phyloP scores from a whole-genome alignment of 2,113 vertebrate genomes.

The Mastomys natalensis region DNA sequence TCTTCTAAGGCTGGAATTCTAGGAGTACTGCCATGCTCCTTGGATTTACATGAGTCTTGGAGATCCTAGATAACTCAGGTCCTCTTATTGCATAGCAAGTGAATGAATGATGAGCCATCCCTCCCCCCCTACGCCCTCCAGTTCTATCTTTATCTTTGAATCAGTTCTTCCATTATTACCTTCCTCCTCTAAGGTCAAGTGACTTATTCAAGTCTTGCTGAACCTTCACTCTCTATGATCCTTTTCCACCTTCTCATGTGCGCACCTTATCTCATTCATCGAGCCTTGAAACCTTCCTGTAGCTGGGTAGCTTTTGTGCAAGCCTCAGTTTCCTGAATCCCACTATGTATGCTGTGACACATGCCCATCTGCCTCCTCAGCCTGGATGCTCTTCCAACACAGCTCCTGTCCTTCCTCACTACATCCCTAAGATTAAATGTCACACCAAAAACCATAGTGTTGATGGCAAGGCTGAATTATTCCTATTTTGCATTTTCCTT shows the following conservation, averaged over 20 bases:
- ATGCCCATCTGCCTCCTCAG: accelerated
- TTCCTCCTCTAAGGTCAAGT: not conserved
- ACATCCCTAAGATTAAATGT: no score
- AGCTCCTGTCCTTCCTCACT: not conserved
- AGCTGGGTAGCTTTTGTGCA: no score
- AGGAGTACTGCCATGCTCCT: not conserved
- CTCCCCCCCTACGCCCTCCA: no score
- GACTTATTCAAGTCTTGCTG: accelerated
- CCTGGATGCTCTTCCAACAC: not conserved
- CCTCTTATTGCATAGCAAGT: not conserved
- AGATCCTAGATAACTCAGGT: not conserved
- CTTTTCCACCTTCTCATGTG: not conserved
- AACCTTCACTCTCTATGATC: not conserved
- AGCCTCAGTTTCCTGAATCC: not conserved
- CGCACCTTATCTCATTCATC: not conserved
- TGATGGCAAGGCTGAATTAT: accelerated
- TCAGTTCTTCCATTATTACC: not conserved
- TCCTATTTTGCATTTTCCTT: not conserved
- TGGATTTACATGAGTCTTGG: not conserved
- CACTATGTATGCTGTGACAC: not conserved
- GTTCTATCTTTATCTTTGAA: not conserved
- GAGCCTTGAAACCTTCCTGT: not conserved
- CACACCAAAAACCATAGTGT: no score
- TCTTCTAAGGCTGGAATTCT: not conserved
- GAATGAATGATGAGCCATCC: not conserved